Conservation (phyloP, 2,888 invertebrate species). For the Ernsta delagoae region DNA sequence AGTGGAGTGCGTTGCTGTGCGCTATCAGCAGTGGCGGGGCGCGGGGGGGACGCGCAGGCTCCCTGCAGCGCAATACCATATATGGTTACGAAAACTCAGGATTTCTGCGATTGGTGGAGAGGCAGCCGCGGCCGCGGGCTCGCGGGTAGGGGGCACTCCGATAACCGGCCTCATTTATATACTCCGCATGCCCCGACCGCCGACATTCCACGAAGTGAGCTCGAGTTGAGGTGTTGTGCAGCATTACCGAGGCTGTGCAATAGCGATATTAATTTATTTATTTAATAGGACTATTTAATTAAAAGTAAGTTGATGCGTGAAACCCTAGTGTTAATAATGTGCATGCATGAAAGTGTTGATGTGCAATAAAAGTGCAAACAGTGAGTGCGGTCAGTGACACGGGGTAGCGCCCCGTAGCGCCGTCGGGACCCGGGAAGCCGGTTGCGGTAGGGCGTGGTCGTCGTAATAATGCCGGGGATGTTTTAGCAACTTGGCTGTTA, state of each 20-base stretch:
- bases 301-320: constrained; percentile 78
- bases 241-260: constrained; percentile 82
- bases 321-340: constrained; percentile 59
- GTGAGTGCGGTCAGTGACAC: constrained; percentile 80
- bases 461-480: constrained; percentile 43
- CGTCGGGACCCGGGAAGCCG: constrained; percentile 66
- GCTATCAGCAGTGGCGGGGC: constrained; percentile 47
- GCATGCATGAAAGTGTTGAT: constrained; percentile 47
- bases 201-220: constrained; percentile 83
- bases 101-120: constrained; percentile 79
- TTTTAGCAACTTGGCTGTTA: constrained; percentile 39
- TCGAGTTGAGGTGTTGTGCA: constrained; percentile 79
- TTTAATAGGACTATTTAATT: constrained; percentile 83
- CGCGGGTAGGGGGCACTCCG: constrained; percentile 82
- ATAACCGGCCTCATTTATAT: constrained; percentile 84
- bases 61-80: constrained; percentile 88
- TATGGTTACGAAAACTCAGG: constrained; percentile 86
- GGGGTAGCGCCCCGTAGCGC: constrained; percentile 51
- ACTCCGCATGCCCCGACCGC: constrained; percentile 76
- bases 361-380: constrained; percentile 51
- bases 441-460: constrained; percentile 85
- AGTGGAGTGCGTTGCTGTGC: constrained; percentile 44
- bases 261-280: constrained; percentile 81
- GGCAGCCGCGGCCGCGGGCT: constrained; percentile 79
- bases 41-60: constrained; percentile 66